Conservation (phyloP, 2,888 invertebrate species). For the Polyommatus icarus region DNA sequence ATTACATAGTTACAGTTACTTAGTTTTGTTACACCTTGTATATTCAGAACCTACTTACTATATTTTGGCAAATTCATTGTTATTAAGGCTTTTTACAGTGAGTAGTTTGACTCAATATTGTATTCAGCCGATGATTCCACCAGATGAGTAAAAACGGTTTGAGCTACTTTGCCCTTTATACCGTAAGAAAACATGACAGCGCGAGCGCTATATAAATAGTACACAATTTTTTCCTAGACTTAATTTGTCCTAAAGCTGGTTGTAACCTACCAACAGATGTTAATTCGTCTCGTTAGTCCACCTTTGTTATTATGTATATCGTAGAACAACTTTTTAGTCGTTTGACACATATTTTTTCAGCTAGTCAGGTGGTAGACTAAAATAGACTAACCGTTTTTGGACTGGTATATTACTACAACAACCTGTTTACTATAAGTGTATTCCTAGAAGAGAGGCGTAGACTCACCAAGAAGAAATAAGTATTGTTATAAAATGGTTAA, state of each 20-base stretch:
- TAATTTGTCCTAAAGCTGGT: conserved; percentile 8
- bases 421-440: not conserved
- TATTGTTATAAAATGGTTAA: not conserved
- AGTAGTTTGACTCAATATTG: too few relatives aligned
- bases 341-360: conserved; percentile 2
- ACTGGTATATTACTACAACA: not conserved
- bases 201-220: not conserved
- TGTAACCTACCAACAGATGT: not conserved
- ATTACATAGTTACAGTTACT: too few relatives aligned
- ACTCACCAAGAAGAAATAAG: not conserved
- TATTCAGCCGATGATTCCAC: too few relatives aligned
- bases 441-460: not conserved
- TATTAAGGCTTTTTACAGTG: too few relatives aligned
- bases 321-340: not conserved
- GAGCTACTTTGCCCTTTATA: not conserved
- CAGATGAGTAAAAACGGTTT: not conserved
- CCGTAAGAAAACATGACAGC: not conserved
- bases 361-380: not conserved
- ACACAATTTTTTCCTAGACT: not conserved
- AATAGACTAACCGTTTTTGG: conserved; percentile 14
- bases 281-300: not conserved
- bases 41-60: too few relatives aligned
- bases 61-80: too few relatives aligned
- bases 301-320: not conserved
- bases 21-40: too few relatives aligned